Conservation (phyloP, 2,797 vertebrate species). For the Crypturellus tataupa region DNA sequence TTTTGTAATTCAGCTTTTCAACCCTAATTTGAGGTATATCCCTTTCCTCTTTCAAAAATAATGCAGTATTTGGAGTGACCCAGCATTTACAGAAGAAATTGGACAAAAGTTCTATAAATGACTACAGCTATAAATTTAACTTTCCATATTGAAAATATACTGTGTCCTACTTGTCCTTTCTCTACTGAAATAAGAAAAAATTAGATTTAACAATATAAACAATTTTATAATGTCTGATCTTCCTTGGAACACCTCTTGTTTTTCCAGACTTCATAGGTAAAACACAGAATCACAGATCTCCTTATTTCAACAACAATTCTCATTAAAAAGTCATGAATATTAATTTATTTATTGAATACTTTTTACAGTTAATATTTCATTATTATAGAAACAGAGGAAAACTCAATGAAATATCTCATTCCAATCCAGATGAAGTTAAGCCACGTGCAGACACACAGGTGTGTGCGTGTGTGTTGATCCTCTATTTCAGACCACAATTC, state of each 20-base stretch:
- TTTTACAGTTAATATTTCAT: neutral
- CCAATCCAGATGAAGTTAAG: neutral
- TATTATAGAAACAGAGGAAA: neutral
- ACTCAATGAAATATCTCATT: neutral
- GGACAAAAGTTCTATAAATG: neutral
- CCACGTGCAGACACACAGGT: neutral
- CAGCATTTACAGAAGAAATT: neutral
- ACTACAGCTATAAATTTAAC: neutral
- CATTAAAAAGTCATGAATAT: neutral
- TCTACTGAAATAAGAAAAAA: neutral
- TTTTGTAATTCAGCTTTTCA: neutral
- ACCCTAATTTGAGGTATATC: neutral
- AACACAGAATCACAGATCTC: neutral
- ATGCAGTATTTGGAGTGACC: neutral
- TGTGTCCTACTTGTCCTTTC: neutral
- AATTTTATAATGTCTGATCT: neutral
- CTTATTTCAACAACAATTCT: neutral
- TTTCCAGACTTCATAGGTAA: neutral
- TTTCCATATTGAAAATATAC: neutral
- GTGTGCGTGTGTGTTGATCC: neutral
- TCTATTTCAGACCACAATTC: neutral
- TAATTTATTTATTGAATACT: neutral
- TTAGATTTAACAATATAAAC: neutral
- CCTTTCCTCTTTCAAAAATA: neutral
- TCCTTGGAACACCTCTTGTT: neutral